phyloP scores from a whole-genome alignment of 2,113 vertebrate species.

The Upupa epops region DNA sequence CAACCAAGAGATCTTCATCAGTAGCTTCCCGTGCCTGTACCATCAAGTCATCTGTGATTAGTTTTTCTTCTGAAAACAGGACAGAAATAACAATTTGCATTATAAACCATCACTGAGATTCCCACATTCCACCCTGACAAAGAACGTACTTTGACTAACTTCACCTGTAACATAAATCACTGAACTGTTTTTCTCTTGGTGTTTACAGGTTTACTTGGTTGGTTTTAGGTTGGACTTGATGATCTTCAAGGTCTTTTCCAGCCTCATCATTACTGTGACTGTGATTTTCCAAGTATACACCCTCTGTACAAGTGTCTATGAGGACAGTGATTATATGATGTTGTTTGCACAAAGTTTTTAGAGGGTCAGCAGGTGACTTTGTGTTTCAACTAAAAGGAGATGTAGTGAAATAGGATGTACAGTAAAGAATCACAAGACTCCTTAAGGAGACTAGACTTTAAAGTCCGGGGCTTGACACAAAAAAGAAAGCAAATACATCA shows the following conservation, averaged over 20 bases:
- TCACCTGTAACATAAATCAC: too few relatives aligned
- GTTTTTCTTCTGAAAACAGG: slow-evolving; percentile 87
- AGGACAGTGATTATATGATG: neutral
- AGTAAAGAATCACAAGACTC: neutral
- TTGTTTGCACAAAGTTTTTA: neutral
- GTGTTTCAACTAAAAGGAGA: neutral
- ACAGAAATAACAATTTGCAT: slow-evolving; percentile 36
- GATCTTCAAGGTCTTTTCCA: too few relatives aligned
- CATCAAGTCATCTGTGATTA: slow-evolving; percentile 85
- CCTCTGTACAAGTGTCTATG: neutral
- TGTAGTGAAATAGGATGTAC: neutral
- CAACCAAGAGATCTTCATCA: slow-evolving; percentile 91
- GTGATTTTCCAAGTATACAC: neutral
- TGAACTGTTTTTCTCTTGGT: neutral
- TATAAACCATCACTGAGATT: neutral
- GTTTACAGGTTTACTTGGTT: neutral
- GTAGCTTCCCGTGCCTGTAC: slow-evolving; percentile 89
- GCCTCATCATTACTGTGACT: too few relatives aligned
- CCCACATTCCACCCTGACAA: neutral
- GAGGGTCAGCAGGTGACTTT: neutral
- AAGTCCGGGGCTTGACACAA: neutral
- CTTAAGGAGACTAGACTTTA: too few relatives aligned
- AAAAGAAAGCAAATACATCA: neutral
- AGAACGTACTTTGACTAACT: neutral
- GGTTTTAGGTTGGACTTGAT: too few relatives aligned